Evolutionary conservation across 2,888 invertebrate genomes (phyloP), one percentile per base, ranked within the genome.

Genomic region (Chloromyia formosa): DNA sequence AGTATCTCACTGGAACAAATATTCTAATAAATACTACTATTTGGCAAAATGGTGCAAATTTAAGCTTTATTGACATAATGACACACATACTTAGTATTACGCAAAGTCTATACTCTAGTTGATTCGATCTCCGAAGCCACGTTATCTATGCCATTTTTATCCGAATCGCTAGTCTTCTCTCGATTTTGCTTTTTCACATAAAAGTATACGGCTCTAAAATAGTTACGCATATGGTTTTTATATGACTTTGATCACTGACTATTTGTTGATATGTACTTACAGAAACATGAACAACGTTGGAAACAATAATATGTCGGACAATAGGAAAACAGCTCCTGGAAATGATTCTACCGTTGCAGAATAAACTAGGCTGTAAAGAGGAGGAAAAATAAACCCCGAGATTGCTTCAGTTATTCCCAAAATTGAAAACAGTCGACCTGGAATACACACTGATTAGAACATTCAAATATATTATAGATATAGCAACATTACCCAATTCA

Each of bases 401-500:
- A 85, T 80, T 0, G 84, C 84, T 66, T 85, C 84, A 20, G 83
- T 82, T 9, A 85, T 82, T n/a, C 84, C 84, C 64, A 85, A 82
- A 7, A 85, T 82, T 4, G 80, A 80, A 78, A 79, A 81, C 49
- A 80, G 42, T 14, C 78, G 77, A 20, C 79, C 78, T 78, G 27
- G 5, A 45, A 54, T 23, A 7, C 22, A 9, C 1, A 45, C 2
- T 27, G 18, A 64, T 12, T 64, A 58, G 58, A 58, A 16, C 16
- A 2, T 58, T 12, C 3, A 10, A 14, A 58, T 12, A 58, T 10
- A 14, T 66, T 5, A 18, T 35, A 16, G 4, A 7, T 40, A 18
- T 10, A 42, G 20, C 16, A n/a, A 42, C n/a, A 69, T 79, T 77
- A 83, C 85, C 84, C 3, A 85, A 77, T 74, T 86, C 85, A 54